Evolutionary conservation across 2,797 vertebrate genomes (phyloP), one percentile per base, ranked within the genome.

Genomic region (Poecilia gillii): DNA sequence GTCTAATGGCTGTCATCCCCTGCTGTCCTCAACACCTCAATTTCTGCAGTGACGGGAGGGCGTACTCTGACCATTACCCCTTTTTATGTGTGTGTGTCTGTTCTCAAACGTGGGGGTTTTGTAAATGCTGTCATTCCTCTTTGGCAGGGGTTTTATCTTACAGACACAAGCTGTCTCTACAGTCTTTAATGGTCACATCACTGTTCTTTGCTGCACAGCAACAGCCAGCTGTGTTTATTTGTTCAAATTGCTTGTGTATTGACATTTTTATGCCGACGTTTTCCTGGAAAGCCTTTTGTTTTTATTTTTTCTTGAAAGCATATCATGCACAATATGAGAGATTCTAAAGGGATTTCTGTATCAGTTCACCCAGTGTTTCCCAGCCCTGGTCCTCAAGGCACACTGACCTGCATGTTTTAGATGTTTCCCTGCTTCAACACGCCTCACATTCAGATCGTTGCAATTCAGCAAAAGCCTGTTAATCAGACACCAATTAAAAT

Each of bases 141-240:
- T 84, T 88, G 85, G 87, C 86, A 84, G 74, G 1, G 72, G 74
- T 80, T 91, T 90, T 90, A 90, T 91, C 89, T 92, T 81, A 28
- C 84, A 87, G 83, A 79, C 78, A 59, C 90, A 91, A 91, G 82
- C 90, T 28, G 75, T 83, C 62, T 49, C 73, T 85, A 83, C 77
- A 81, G 81, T 71, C 28, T 76, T 75, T 85, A 78, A 75, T 68
- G 81, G 85, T 85, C 81, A 75, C 59, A 72, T 77, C 72, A 73
- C 53, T 62, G 72, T 78, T 81, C n/a, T 79, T 68, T 41, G 16
- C 39, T 72, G 77, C 73, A 28, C 75, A 76, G 76, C 73, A 11
- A n/a, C 45, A 33, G 55, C 71, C 77, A 77, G 77, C 80, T 76
- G 74, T 70, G 46, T 78, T 82, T 80, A 80, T 85, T 88, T 81